phyloP scores from a whole-genome alignment of 2,797 vertebrate species.

The Platalea minor region DNA sequence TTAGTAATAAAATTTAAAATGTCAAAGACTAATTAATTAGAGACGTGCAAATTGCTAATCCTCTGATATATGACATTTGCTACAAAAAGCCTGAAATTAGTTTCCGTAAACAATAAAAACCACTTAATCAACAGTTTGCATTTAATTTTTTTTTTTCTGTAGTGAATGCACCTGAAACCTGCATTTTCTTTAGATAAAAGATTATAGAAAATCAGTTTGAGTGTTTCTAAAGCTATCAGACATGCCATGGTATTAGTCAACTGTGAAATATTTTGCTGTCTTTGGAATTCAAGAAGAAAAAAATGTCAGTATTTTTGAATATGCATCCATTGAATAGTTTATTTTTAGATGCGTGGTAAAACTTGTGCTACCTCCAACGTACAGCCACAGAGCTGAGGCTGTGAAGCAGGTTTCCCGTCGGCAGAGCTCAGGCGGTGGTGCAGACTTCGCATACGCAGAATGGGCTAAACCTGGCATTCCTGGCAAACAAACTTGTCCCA shows the following conservation, averaged over 20 bases:
- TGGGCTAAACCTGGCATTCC: neutral
- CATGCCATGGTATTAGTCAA: neutral
- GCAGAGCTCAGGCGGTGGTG: neutral
- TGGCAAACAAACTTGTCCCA: neutral
- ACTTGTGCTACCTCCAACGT: neutral
- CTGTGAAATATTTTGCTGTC: neutral
- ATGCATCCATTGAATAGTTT: neutral
- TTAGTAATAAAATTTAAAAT: constrained; percentile 36
- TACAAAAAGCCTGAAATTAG: constrained; percentile 10
- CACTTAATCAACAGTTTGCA: neutral
- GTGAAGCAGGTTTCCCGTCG: neutral
- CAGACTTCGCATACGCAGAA: neutral
- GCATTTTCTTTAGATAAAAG: neutral
- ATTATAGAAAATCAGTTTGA: neutral
- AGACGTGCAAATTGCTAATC: neutral
- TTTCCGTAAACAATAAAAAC: constrained; percentile 6
- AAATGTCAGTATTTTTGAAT: neutral
- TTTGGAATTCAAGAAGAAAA: neutral
- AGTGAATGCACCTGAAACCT: neutral
- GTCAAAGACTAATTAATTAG: constrained; percentile 29
- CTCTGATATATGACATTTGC: neutral
- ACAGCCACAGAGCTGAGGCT: neutral
- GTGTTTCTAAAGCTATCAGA: neutral
- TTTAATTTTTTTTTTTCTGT: neutral
- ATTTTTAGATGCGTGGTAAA: neutral